Percentiles rank a stretch among this genome's conserved stretches.
phyloP scores from a whole-genome alignment of 2,113 vertebrate genomes.

The Hypanus sabinus region DNA sequence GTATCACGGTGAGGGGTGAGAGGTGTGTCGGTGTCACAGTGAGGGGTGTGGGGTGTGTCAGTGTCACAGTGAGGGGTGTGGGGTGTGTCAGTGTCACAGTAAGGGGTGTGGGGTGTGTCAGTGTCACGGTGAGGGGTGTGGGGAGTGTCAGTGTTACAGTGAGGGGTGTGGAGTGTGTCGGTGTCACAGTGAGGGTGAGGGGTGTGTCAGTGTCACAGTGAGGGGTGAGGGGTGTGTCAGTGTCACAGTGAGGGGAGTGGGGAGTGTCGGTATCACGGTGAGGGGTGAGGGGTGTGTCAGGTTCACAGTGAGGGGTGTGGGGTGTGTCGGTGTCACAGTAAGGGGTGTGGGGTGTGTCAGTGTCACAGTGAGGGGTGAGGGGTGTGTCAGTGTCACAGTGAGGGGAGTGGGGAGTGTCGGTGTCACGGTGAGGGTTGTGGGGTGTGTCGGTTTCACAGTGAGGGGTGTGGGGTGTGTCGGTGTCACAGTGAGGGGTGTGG shows the following conservation, averaged over 20 bases:
- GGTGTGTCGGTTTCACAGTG: too few species aligned
- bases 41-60: too few species aligned
- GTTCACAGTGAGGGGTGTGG: background rate
- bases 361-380: too few species aligned
- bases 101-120: too few species aligned
- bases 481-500: background rate
- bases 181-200: too few species aligned
- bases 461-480: too few species aligned
- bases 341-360: too few species aligned
- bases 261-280: too few species aligned
- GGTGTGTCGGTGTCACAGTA: background rate
- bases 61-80: background rate
- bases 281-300: too few species aligned
- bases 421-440: background rate
- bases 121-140: background rate
- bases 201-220: background rate
- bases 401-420: background rate
- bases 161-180: too few species aligned
- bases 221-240: background rate
- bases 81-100: background rate
- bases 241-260: background rate
- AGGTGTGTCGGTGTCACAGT: too few species aligned
- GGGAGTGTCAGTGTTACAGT: background rate
- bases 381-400: background rate
- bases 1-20: background rate